Evolutionary conservation across 2,888 invertebrate genomes (phyloP), one percentile per base, ranked within the genome.

Genomic region (Odontomyia ornata): DNA sequence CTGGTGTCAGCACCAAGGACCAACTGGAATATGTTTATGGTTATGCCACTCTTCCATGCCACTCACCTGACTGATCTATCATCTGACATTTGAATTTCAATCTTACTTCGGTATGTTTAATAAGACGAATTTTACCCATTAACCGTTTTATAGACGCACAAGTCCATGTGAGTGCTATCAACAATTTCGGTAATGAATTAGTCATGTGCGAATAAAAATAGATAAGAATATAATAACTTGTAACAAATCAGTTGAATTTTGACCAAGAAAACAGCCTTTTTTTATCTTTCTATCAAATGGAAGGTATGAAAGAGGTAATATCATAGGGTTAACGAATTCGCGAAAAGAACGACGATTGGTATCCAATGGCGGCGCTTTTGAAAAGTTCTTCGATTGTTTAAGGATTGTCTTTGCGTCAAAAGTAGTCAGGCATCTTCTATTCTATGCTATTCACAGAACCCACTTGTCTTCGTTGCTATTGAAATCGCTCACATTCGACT

Each of bases 41-140:
- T 23, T 60, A 43, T 60, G 57, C 36, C 23, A 23, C 60, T 57
- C 46, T 15, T 30, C 36, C 57, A 43, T 60, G 36, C 57, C 57
- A 60, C 57, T 73, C 73, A 73, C 23, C 73, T 73, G 73, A 73
- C 73, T 73, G 73, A 73, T 73, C 60, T 73, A 73, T 73, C 73
- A 73, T 57, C 73, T 60, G 73, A 73, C 73, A 73, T 73, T 73
- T 73, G 73, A 73, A 73, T 73, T 73, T 73, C 73, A 73, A 73
- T 73, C 60, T 57, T 43, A 73, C 52, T n/a, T 52, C 13, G 52
- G 3, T 52, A 52, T 36, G 36, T n/a, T n/a, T n/a, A n/a, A n/a
- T n/a, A n/a, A n/a, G n/a, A n/a, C n/a, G n/a, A n/a, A n/a, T n/a
- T n/a, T n/a, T n/a, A n/a, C n/a, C n/a, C n/a, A n/a, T n/a, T n/a